These are phyloP conservation scores for Maniola hyperantus DNA, from an alignment of 2,888 invertebrate genomes.

Conservation along the genomic window DNA sequence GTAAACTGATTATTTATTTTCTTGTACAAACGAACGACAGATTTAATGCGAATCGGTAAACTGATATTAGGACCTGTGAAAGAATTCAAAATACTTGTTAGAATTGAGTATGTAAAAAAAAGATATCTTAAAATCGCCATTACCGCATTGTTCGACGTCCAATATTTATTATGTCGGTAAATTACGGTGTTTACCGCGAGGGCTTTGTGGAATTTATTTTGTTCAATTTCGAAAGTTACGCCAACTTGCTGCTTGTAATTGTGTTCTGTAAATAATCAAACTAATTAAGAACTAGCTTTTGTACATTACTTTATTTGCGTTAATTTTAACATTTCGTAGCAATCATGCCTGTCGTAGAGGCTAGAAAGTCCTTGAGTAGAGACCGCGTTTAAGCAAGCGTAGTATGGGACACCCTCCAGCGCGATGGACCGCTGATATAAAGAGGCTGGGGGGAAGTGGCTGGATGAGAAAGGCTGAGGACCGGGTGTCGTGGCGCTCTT, in stretches of 20 bases:
- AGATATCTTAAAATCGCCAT: constrained; percentile 35
- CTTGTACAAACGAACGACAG: neutral
- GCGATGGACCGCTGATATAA: too few species aligned
- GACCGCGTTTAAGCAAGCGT: too few species aligned
- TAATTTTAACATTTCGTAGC: too few species aligned
- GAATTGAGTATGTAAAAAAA: too few species aligned
- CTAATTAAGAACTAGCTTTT: neutral
- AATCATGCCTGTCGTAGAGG: too few species aligned
- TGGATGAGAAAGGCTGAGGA: too few species aligned
- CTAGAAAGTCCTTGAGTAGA: too few species aligned
- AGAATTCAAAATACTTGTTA: neutral
- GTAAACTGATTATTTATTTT: constrained; percentile 32
- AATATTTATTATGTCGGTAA: constrained; percentile 39
- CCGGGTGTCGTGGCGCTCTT: too few species aligned
- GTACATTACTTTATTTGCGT: neutral
- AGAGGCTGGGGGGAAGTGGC: too few species aligned
- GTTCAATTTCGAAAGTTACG: constrained; percentile 36
- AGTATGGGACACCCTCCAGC: too few species aligned
- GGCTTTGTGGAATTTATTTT: constrained; percentile 43
- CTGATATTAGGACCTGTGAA: neutral
- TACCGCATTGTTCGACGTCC: constrained; percentile 41
- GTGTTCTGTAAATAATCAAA: constrained; percentile 35
- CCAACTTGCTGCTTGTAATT: constrained; percentile 42
- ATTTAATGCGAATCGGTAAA: neutral
- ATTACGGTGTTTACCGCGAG: constrained; percentile 42